These are phyloP conservation scores for Plebejus melissa DNA, from an alignment of 2,888 invertebrate species.

Conservation along the genomic window DNA sequence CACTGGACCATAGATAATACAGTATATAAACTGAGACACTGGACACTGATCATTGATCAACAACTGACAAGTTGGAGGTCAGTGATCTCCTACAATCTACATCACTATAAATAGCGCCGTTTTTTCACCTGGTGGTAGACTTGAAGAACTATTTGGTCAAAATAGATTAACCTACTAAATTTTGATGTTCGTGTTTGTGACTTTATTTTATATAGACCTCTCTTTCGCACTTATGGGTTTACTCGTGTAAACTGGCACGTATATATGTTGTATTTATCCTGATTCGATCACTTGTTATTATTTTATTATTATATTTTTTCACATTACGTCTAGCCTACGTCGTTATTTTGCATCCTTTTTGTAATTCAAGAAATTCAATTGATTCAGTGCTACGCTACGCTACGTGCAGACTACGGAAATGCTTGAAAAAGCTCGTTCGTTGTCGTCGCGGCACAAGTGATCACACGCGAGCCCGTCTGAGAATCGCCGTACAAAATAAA, in stretches of 20 bases:
- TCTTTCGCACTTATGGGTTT: conserved; percentile 45
- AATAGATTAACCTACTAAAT: conserved; percentile 64
- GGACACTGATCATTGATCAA: too few species aligned
- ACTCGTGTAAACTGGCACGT: conserved; percentile 34
- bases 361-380: conserved; percentile 43
- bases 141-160: conserved; percentile 71
- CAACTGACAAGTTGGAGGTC: too few species aligned
- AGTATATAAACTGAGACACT: too few species aligned
- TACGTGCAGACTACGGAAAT: conserved; percentile 32
- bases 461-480: conserved; percentile 57
- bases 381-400: conserved; percentile 30
- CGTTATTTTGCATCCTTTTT: conserved; percentile 58
- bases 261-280: conserved; percentile 48
- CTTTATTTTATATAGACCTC: conserved; percentile 44
- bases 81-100: background rate
- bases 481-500: conserved; percentile 38
- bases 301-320: conserved; percentile 36
- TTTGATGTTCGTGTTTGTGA: conserved; percentile 39
- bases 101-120: conserved; percentile 45
- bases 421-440: conserved; percentile 55
- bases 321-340: conserved; percentile 67
- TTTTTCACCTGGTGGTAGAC: conserved; percentile 65
- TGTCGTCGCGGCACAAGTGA: conserved; percentile 48
- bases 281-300: conserved; percentile 37
- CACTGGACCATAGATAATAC: too few species aligned